Base-by-base conservation (phyloP, 2,888 invertebrate genomes). In the Arctia plantaginis region DNA sequence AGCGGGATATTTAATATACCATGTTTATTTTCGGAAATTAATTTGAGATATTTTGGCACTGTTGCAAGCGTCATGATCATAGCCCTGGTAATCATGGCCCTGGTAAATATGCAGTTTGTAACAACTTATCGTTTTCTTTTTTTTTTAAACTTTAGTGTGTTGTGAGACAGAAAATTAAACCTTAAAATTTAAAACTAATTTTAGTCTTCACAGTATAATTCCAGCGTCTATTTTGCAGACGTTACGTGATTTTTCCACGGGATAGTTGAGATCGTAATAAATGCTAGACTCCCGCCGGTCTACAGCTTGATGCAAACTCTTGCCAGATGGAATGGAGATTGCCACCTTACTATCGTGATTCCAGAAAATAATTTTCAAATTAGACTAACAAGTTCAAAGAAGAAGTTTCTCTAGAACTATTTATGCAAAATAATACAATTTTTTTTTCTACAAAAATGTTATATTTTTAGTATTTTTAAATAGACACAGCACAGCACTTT, bases 261-360 rank as follows among this genome's bases (percentile, higher is more conserved):
- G 76, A 82, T 82, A 86, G 85, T 82, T 82, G 78, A 72, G 82
- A 85, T 87, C 85, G 83, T 90, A 87, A 87, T 86, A 88, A 85
- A 82, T 88, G 87, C 85, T 71, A 71, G 77, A 81, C 81, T 82
- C 76, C 72, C 73, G 69, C 73, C 62, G 71, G 75, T 30, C 76
- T 82, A 85, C 78, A 87, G 73, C 73, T 85, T 86, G 85, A 83
- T 80, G 77, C 78, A 80, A 81, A 84, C 79, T 85, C 76, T 71
- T 76, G 66, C 79, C 76, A 84, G 77, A 81, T 81, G 77, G 73
- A 84, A 87, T 79, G 78, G 71, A 70, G 82, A 82, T 82, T 82
- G 78, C 77, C 64, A 72, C 72, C 69, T 77, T 10, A 71, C 44
- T 62, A 71, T 69, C 68, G 74, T 70, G 70, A 78, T 80, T 79